A percentile compares a stretch with the other conserved stretches of the same genome.
Evolutionary conservation across 2,113 vertebrate species (phyloP).

Genomic region (Oncorhynchus kisutch): DNA sequence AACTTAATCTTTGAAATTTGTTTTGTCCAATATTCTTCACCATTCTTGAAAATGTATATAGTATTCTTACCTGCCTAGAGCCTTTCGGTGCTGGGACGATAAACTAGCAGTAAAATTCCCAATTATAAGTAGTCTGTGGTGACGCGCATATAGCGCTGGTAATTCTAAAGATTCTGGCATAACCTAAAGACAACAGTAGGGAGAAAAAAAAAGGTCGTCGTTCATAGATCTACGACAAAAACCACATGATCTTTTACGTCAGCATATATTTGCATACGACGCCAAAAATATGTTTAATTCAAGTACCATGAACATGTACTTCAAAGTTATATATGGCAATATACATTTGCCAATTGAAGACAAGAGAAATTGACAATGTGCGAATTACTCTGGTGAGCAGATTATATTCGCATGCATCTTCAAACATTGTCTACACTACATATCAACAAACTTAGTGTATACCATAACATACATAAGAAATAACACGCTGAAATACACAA

Average conservation of each 20-base stretch:
- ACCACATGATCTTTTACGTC: slow-evolving; percentile 95
- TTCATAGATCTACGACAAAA: slow-evolving; percentile 89
- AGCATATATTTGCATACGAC: slow-evolving; percentile 93
- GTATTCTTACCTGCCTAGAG: slow-evolving; percentile 55
- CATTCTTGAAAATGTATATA: slow-evolving; percentile 16
- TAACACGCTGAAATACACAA: not conserved
- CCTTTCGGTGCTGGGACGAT: slow-evolving; percentile 25
- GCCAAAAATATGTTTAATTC: slow-evolving; percentile 77
- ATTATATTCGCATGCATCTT: not conserved
- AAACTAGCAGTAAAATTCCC: slow-evolving; percentile 45
- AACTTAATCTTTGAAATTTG: slow-evolving; percentile 48
- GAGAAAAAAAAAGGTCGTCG: slow-evolving; percentile 63
- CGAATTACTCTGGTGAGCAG: not conserved
- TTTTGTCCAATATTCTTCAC: slow-evolving; percentile 18
- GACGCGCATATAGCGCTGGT: slow-evolving; percentile 59
- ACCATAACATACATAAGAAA: not conserved
- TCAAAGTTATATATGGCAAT: slow-evolving; percentile 45
- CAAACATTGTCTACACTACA: not conserved
- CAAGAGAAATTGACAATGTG: not conserved
- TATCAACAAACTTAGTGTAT: not conserved
- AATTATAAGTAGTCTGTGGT: slow-evolving; percentile 50
- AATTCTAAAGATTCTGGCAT: slow-evolving; percentile 70
- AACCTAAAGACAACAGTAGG: slow-evolving; percentile 64
- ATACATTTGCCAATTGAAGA: too few relatives aligned
- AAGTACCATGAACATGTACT: slow-evolving; percentile 67